A percentile compares a stretch with the other conserved stretches of the same genome.
These are phyloP conservation scores for Pelvicachromis taeniatus DNA, from an alignment of 2,113 vertebrate species.

Conservation along the genomic window DNA sequence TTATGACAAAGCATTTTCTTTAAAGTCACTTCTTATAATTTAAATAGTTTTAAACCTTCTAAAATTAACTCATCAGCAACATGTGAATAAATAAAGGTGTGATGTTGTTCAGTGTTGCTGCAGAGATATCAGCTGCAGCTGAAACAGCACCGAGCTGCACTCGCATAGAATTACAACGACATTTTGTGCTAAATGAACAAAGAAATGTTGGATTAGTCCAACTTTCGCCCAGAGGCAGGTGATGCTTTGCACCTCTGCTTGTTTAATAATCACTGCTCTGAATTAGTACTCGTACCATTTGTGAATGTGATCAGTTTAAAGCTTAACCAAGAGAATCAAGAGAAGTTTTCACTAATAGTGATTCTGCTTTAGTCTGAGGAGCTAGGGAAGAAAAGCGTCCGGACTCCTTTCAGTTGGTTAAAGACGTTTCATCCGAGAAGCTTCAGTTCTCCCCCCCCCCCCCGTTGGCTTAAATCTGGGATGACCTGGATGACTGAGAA, in stretches of 20 bases:
- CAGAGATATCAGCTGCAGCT: too few species aligned
- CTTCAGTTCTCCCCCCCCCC: too few species aligned
- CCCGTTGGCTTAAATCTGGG: too few species aligned
- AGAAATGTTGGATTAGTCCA: neutral
- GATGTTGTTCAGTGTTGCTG: too few species aligned
- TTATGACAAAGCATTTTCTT: neutral
- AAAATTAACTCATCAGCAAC: neutral
- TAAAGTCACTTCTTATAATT: neutral
- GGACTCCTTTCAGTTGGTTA: too few species aligned
- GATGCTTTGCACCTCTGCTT: neutral
- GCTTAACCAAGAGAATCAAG: too few species aligned
- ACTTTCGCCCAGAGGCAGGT: fast-evolving
- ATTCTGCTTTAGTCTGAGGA: fast-evolving
- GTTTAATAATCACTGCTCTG: neutral
- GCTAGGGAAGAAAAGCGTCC: too few species aligned
- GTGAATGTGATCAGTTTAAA: neutral
- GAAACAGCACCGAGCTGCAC: too few species aligned
- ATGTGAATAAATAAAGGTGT: neutral
- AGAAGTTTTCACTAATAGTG: neutral
- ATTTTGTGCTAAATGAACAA: neutral
- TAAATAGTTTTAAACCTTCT: fast-evolving
- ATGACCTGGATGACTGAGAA: too few species aligned
- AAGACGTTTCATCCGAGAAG: too few species aligned
- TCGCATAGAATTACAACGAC: neutral
- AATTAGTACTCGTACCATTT: neutral